Percentiles rank a stretch among this genome's conserved stretches.
phyloP scores from a whole-genome alignment of 2,113 vertebrate genomes.

The Gallinago jamesoni region DNA sequence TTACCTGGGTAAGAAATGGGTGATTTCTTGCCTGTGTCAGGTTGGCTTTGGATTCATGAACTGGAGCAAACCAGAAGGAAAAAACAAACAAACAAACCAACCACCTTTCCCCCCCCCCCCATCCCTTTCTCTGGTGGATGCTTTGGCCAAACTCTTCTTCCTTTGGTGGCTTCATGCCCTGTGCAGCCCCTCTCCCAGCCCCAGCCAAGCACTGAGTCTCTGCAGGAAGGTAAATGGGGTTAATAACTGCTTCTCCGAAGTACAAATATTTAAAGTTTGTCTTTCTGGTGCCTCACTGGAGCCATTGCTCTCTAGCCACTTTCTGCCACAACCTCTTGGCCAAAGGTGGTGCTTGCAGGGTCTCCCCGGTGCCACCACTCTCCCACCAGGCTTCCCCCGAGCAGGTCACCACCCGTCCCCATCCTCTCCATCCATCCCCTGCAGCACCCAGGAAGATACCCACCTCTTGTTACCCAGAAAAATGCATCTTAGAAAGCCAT shows the following conservation, averaged over 20 bases:
- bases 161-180: accelerated
- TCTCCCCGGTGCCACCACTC: not conserved
- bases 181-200: not conserved
- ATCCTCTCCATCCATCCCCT: not conserved
- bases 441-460: not conserved
- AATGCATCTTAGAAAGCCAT: not conserved
- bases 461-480: not conserved
- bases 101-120: too few species aligned
- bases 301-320: too few species aligned
- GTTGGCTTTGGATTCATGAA: not conserved
- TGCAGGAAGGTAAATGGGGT: not conserved
- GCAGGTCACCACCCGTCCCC: not conserved
- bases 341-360: not conserved
- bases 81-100: too few species aligned
- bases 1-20: not conserved
- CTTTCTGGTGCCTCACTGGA: not conserved
- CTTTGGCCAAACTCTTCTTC: not conserved
- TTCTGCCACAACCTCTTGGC: not conserved
- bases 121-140: too few species aligned
- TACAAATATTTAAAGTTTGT: not conserved
- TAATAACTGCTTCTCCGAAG: not conserved
- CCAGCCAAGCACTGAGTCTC: not conserved
- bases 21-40: not conserved
- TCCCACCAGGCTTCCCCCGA: not conserved
- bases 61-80: not conserved